Base-by-base conservation (phyloP, 2,888 invertebrate genomes). In the Drosophila emarginata region DNA sequence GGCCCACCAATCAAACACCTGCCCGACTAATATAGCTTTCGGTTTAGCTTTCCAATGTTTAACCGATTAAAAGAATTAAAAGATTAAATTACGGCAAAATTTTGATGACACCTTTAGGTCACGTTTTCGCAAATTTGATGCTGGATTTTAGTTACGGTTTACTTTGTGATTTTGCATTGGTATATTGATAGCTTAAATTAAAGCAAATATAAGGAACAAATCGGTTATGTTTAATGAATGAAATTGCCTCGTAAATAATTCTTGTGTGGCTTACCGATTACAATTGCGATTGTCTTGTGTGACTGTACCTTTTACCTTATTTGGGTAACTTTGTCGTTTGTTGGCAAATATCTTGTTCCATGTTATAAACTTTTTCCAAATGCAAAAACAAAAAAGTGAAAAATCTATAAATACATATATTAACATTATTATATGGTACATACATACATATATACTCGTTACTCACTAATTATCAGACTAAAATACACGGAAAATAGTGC, bases 261-360 rank as follows among this genome's bases (percentile, higher is more conserved):
- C 11, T 45, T 45, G 7, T 21, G n/a, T 37, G n/a, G 12, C 18
- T 21, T 12, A 21, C 45, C 45, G 18, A 18, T 45, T 45, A 45
- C 45, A 18, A 45, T 45, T 45, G 18, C 12, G 21, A 37, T 37
- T 37, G 37, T n/a, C n/a, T 37, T 32, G 32, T 32, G 7, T 32
- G 32, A 32, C 32, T 32, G 32, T 45, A 45, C 45, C 45, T 45
- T 21, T 45, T 45, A 21, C 45, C 45, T 45, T 45, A 21, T 45
- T 45, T 45, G 12, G 18, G 18, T 45, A 45, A 45, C 11, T 21
- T 45, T 18, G 21, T 12, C 18, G 45, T 45, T 45, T 45, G 45
- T 14, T 45, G 45, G 45, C 45, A 15, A 45, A 45, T 45, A 45
- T 45, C 45, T 45, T 45, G 45, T 45, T 45, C 45, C 45, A 21